These are phyloP conservation scores for Carettochelys insculpta DNA, from an alignment of 2,113 vertebrate genomes.

Conservation along the genomic window DNA sequence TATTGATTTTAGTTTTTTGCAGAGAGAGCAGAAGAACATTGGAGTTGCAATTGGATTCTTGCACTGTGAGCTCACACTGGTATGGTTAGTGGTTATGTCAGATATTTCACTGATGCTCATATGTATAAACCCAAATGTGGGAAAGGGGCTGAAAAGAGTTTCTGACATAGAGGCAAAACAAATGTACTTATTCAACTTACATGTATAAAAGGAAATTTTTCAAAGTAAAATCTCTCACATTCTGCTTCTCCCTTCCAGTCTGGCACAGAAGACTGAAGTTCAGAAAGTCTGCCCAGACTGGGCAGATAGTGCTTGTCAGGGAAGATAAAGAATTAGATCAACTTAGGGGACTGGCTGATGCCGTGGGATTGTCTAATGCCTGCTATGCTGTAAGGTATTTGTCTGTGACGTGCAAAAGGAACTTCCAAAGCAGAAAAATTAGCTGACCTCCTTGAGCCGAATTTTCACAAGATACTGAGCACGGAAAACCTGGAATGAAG, in stretches of 20 bases:
- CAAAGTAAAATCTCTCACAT: background rate
- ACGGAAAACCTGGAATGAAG: background rate
- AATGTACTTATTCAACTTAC: background rate
- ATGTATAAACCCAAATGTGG: background rate
- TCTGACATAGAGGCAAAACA: background rate
- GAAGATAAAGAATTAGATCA: conserved; percentile 74
- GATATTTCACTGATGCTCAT: background rate
- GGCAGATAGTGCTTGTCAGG: conserved; percentile 21
- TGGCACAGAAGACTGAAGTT: conserved; percentile 59
- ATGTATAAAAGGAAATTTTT: background rate
- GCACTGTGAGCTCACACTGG: background rate
- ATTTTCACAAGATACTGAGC: background rate
- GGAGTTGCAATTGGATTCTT: background rate
- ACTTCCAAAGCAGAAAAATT: background rate
- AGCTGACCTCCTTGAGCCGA: background rate
- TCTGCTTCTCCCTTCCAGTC: conserved; percentile 54
- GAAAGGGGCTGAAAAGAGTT: background rate
- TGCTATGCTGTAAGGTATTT: conserved; percentile 77
- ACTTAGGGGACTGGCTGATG: conserved; percentile 54
- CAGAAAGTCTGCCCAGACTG: conserved; percentile 8
- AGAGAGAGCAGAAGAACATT: background rate
- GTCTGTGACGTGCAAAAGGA: background rate
- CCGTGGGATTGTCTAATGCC: conserved; percentile 75
- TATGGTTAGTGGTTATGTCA: background rate
- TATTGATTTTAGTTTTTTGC: background rate